These are phyloP conservation scores for Tokudaia tokunoshimensis DNA, from an alignment of 2,797 vertebrate genomes.

Conservation along the genomic window DNA sequence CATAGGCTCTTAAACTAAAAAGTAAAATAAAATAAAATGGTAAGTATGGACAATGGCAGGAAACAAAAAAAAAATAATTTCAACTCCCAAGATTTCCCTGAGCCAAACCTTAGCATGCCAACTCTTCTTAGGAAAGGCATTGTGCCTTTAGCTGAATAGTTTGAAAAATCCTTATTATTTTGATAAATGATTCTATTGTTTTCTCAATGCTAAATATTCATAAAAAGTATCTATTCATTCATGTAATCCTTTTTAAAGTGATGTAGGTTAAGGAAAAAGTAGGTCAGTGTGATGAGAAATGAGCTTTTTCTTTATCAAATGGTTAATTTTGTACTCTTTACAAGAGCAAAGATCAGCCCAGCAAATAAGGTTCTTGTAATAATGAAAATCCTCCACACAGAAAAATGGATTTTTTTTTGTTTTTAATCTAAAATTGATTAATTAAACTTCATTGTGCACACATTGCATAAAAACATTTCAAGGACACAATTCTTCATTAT, in stretches of 20 bases:
- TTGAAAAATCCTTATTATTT: constrained; percentile 74
- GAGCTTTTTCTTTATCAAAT: constrained; percentile 62
- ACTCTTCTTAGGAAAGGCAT: constrained; percentile 29
- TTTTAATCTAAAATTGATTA: constrained; percentile 70
- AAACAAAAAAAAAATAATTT: constrained; percentile 72
- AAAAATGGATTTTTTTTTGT: constrained; percentile 57
- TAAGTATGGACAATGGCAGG: neutral
- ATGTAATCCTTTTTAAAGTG: constrained; percentile 66
- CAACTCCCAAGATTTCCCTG: constrained; percentile 40
- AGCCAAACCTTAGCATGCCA: neutral
- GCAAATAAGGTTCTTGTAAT: constrained; percentile 63
- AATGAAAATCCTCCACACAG: constrained; percentile 45
- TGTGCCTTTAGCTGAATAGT: constrained; percentile 54
- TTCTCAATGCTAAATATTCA: constrained; percentile 73
- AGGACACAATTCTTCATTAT: constrained; percentile 40
- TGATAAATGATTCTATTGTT: constrained; percentile 72
- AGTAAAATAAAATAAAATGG: constrained; percentile 13
- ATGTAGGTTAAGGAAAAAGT: constrained; percentile 63
- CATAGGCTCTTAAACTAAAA: neutral
- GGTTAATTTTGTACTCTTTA: constrained; percentile 65
- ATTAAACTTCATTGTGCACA: constrained; percentile 63
- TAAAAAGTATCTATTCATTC: constrained; percentile 67
- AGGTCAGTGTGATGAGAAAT: constrained; percentile 66
- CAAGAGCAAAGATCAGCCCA: constrained; percentile 65
- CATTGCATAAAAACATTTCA: constrained; percentile 60